These are phyloP conservation scores for Paguma larvata DNA, from an alignment of 2,797 vertebrate species.

Conservation along the genomic window DNA sequence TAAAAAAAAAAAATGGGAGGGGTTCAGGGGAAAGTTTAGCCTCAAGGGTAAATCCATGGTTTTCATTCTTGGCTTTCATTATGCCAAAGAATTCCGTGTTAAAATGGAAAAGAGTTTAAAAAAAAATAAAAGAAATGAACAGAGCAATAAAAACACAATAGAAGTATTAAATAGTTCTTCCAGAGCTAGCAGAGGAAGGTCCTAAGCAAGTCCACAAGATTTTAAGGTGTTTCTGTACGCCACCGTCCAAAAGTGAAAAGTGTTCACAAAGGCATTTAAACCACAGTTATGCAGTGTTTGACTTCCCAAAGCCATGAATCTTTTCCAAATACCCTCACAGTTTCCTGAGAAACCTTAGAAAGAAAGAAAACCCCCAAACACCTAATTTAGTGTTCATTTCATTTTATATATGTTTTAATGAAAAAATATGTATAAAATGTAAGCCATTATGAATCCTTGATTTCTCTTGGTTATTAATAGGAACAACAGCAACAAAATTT, in stretches of 20 bases:
- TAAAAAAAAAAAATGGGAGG: constrained; percentile 13
- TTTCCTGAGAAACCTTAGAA: constrained; percentile 77
- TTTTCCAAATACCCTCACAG: constrained; percentile 67
- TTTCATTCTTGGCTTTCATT: constrained; percentile 67
- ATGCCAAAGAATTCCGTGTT: constrained; percentile 61
- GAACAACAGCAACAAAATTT: neutral
- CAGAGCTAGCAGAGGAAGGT: neutral
- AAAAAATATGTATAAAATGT: neutral
- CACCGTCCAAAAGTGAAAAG: neutral
- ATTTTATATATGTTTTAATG: neutral
- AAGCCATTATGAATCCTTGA: neutral
- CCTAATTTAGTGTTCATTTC: constrained; percentile 37
- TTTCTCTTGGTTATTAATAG: neutral
- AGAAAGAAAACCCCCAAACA: constrained; percentile 61
- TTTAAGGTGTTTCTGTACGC: constrained; percentile 42
- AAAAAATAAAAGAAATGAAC: constrained; percentile 52
- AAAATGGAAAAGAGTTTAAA: constrained; percentile 44
- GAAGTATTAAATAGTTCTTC: neutral
- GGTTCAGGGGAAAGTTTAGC: constrained; percentile 63
- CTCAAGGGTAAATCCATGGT: constrained; percentile 59
- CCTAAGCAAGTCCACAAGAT: neutral
- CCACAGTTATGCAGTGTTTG: constrained; percentile 60
- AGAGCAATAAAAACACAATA: constrained; percentile 1
- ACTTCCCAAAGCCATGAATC: constrained; percentile 55
- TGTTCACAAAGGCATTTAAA: constrained; percentile 67